Evolutionary conservation across 2,888 invertebrate genomes (phyloP), one percentile per base, ranked within the genome.

Genomic region (Ophioninae sp.): DNA sequence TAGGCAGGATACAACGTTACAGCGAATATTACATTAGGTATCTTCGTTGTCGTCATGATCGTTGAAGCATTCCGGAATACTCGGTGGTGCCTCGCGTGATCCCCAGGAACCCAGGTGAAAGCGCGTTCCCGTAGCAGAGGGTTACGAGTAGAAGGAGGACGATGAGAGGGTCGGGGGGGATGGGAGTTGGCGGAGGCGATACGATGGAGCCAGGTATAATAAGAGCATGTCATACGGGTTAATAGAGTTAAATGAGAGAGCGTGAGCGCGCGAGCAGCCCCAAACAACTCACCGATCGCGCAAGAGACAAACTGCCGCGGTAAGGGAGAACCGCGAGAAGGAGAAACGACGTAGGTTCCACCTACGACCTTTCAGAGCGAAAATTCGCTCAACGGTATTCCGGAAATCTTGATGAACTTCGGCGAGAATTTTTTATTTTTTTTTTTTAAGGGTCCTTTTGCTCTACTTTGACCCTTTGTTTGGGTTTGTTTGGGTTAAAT

Each of bases 221-320:
- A 67, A 39, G 67, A 39, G 39, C 67, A 59, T 67, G 20, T 17
- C 65, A 51, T 23, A n/a, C 41, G 58, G 64, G 76, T 58, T 76
- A 76, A 77, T 77, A 77, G 67, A 68, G 59, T 68, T 77, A 77
- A 77, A 59, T 67, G 44, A 44, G 17, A 68, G 13, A 61, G 68
- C 30, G 41, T 44, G 44, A 44, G 44, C 44, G 22, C 76, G 20
- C 23, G 44, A 44, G 44, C 44, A 9, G 44, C 68, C 41, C 59
- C 59, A 41, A 17, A 61, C 59, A 77, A 41, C 41, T 67, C 58
- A 6, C 59, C 67, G 13, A 17, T 44, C 44, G 44, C 44, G 44
- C 13, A 9, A 23, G 44, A 44, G 68, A 67, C 76, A 77, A 68
- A 77, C 61, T 68, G 44, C 61, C 41, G 59, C 56, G 56, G 39